Evolutionary conservation across 1,140 invertebrate genomes (phyloP).

Genomic region (Hypsibius dujardini): DNA sequence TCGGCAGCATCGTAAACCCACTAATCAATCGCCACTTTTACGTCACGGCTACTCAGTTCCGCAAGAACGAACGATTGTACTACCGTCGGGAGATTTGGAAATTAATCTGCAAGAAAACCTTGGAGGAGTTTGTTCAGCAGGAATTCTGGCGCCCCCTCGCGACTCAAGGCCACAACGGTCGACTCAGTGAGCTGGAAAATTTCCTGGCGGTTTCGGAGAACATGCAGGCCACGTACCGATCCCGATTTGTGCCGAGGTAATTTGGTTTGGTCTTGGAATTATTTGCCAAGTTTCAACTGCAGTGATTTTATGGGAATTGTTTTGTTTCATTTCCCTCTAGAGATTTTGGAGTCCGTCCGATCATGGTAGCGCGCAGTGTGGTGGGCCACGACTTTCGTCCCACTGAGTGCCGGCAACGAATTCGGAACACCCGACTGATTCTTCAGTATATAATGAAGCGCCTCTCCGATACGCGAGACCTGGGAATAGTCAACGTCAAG

Average conservation of each 20-base stretch:
- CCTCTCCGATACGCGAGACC: not conserved
- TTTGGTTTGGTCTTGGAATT: too few species aligned
- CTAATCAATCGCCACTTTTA: not conserved
- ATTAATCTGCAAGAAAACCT: not conserved
- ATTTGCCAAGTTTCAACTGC: too few species aligned
- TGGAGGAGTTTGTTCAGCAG: not conserved
- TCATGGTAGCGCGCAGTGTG: not conserved
- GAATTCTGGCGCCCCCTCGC: not conserved
- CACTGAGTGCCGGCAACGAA: too few species aligned
- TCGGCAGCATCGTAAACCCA: not conserved
- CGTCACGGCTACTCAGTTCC: not conserved
- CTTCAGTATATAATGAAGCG: not conserved
- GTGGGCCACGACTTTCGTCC: too few species aligned
- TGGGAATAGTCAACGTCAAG: not conserved
- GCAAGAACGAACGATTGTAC: not conserved
- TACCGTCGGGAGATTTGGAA: not conserved
- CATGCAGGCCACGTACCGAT: not conserved
- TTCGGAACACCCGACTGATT: not conserved
- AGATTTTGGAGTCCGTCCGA: conserved; percentile 5
- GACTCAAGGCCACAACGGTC: not conserved
- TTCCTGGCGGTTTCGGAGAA: not conserved
- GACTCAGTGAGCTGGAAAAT: not conserved
- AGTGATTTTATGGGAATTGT: too few species aligned
- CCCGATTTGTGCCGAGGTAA: not conserved
- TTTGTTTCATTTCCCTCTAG: not conserved